Evolutionary conservation across 2,113 vertebrate species (phyloP), one percentile per base, ranked within the genome.

Genomic region (Pygoscelis antarcticus): DNA sequence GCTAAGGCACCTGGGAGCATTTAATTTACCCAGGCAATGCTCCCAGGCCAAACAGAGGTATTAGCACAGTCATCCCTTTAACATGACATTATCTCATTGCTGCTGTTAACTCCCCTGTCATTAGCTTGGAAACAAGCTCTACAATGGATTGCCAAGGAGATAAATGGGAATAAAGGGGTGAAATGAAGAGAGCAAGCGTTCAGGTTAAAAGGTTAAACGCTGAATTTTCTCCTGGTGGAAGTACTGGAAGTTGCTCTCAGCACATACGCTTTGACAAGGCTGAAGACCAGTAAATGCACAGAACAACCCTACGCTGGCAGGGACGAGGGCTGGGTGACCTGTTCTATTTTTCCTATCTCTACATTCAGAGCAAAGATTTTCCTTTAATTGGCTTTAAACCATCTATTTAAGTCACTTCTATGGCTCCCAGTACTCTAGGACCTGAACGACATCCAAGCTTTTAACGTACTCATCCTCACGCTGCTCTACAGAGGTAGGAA

Each of bases 341-440:
- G 57, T 36, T 46, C 29, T 19, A 18, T 76, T 61, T 81, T 92
- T 90, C 49, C 44, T 68, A 54, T 72, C 61, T 87, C 77, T 38
- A 72, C 11, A 9, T 71, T 55, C 68, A 66, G 46, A 72, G 68
- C 36, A 86, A 90, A 92, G 64, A 66, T 89, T 96, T 92, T 64
- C 23, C 83, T 93, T 79, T 95, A 93, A 93, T 58, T 89, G 62
- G 58, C 74, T 87, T 84, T 82, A 82, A 93, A 87, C 69, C 66
- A 77, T 72, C 77, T 69, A 79, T 91, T 90, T 89, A 91, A 95
- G 74, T 82, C 80, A 79, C 44, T 58, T 65, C 27, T 29, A 11
- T 25, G 10, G 23, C 71, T 87, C 87, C 61, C 65, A 49, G 58
- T 61, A 47, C 66, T 80, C 74, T 19, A 87, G 49, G 71, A 65